Evolutionary conservation across 2,888 invertebrate genomes (phyloP), one percentile per base, ranked within the genome.

Genomic region (Lepidonotus clava): DNA sequence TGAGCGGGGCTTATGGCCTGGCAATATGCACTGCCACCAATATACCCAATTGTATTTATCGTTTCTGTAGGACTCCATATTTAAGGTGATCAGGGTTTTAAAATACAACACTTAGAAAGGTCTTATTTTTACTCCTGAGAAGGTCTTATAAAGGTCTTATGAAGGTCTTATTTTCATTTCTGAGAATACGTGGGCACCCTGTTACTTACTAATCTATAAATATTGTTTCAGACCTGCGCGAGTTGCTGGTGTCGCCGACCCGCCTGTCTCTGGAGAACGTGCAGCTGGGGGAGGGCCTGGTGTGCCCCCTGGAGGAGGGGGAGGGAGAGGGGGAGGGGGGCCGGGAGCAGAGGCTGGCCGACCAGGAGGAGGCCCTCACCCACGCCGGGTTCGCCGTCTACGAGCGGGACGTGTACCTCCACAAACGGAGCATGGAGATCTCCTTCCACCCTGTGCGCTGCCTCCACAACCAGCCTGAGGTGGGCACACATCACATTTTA

Each of bases 381-480:
- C 80, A 80, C 21, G 46, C 51, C 14, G 92, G 91, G 0, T 92
- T 91, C 86, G 90, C 89, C 67, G 89, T 88, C 0, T 91, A 91
- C 61, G 80, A 90, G 6, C 87, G 89, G 36, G 91, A 91, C n/a
- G 90, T 91, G 11, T 92, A 90, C 86, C 80, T 87, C 6, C 91
- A 91, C 85, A 87, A 91, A 80, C 88, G 90, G n/a, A 89, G 89
- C 53, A 85, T 90, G 32, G 91, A 92, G 86, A 88, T 88, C n/a
- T 89, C 89, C 76, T 91, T 89, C 84, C 90, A 91, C 71, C 90
- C 89, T 28, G 66, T 88, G 6, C 76, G 88, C 21, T 90, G 90
- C 85, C 89, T 92, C 24, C 88, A 89, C 11, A 89, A 90, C 56
- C 92, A 92, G 80, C 88, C 90, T 34, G 90, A 92, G 90, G 92